Evolutionary conservation across 1,140 invertebrate species (phyloP), one percentile per base, ranked within the genome.

Genomic region (Hirudo medicinalis): DNA sequence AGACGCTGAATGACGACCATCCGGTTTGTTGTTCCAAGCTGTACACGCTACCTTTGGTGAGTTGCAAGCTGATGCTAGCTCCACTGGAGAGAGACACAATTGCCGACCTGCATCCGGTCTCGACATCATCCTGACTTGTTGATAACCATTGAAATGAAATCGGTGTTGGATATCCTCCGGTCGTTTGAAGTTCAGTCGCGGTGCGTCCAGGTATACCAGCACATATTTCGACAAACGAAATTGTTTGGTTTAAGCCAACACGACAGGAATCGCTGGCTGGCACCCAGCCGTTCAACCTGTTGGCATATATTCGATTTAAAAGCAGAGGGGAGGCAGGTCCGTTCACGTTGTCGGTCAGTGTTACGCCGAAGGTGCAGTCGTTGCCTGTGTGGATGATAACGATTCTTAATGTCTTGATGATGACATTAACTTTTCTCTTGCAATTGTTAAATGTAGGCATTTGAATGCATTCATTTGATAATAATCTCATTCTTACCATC

Each of bases 1-100:
- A 53, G 69, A 70, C n/a, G 53, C 69, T 70, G 69, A 70, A 70
- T 40, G 49, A 25, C 8, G 69, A 70, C 69, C 69, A 70, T 27
- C 19, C 49, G 5, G 69, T 54, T 40, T 25, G 69, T 27, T 54
- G 40, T 5, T 22, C 29, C 20, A 27, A 22, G 22, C 69, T 70
- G 69, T 54, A 49, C 20, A 70, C 0, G 15, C 43, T 49, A 27
- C 69, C 69, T 17, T 2, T 54, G 5, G 53, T 25, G n/a, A 49
- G 53, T 15, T 25, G 27, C 69, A 70, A 54, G 49, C 36, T 25
- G 22, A 53, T 70, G n/a, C 36, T 53, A n/a, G n/a, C 36, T 22
- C 69, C 69, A 8, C 25, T 25, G n/a, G 69, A 25, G n/a, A 54
- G 20, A 20, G 53, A 43, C n/a, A 27, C n/a, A 13, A 70, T 54